Base-by-base conservation (phyloP, 2,888 invertebrate genomes). In the Hemaris fuciformis region DNA sequence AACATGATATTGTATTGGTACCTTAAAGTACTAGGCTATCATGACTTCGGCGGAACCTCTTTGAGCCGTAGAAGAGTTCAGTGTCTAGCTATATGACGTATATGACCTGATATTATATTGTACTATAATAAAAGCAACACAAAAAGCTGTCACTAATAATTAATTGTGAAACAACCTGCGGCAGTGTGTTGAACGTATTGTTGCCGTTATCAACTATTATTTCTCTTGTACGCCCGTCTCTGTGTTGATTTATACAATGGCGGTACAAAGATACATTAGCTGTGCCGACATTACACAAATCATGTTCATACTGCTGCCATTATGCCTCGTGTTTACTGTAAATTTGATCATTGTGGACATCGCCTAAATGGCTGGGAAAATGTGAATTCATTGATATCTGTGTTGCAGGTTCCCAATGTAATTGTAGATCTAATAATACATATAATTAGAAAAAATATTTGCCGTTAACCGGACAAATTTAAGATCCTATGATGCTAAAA, bases 271-370 rank as follows among this genome's bases (percentile, higher is more conserved):
- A 60, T 65, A 71, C 59, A 64, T 58, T 59, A 62, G 31, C 46
- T 27, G 56, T 27, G 63, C 66, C 59, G 56, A 15, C 58, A 63
- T 62, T 67, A 69, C 76, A 75, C 74, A 75, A 74, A 66, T 71
- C 72, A 74, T 70, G 73, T 69, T 53, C 68, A 48, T 66, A 65
- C 45, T 45, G 66, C 64, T 70, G 70, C 73, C 74, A 75, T 76
- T 75, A 75, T 70, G 68, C 70, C 69, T 67, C 73, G 75, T 75
- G 73, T 65, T 66, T 60, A 65, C 68, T 65, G 72, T 75, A 74
- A 72, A 74, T 73, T 73, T 74, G 53, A 53, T 53, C 53, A 18
- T 27, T 53, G 38, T 38, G 53, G 27, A 53, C 46, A n/a, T n/a
- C 25, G 46, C 46, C 25, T 8, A 53, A 31, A 53, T 53, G 10